Evolutionary conservation across 2,797 vertebrate genomes (phyloP), one percentile per base, ranked within the genome.

Genomic region (Scomberomorus guttatus): DNA sequence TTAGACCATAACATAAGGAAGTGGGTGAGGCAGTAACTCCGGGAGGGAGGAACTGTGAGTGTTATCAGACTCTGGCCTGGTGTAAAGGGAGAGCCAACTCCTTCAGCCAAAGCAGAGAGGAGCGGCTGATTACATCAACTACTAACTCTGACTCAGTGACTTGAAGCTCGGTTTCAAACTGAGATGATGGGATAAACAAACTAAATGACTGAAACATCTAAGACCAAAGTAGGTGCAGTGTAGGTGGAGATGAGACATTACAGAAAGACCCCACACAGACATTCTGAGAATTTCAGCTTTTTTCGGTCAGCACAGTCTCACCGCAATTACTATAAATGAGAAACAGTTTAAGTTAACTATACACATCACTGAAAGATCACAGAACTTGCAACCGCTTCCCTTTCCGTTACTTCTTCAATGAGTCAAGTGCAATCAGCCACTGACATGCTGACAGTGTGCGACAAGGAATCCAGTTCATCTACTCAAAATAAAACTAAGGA

Each of bases 311-410:
- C 8, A 65, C 46, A 62, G 68, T 86, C 37, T 87, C 52, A 86
- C 85, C 84, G 5, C 82, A 89, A 60, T 84, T 84, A 91, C 87
- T 80, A 91, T 79, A 91, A 89, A 92, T 46, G 78, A 85, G 24
- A 83, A 79, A 68, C 51, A 81, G 46, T 76, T 76, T 64, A 85
- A 81, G 76, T 24, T 51, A 76, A 67, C 62, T 73, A 32, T 62
- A 60, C 12, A 78, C 55, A 22, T 46, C 57, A 72, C 18, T 67
- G 25, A 72, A 74, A 73, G 61, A 87, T 75, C 89, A 84, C 90
- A 92, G 39, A 79, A 63, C 63, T 65, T 79, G 54, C 56, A 82
- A 84, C 85, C 77, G 44, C 84, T 90, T 93, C 85, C 83, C 64
- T 85, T 94, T 93, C 86, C 84, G 82, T 64, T 86, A 58, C 69